These are phyloP conservation scores for Carpatolechia fugitivella DNA, from an alignment of 2,888 invertebrate species.

Conservation along the genomic window DNA sequence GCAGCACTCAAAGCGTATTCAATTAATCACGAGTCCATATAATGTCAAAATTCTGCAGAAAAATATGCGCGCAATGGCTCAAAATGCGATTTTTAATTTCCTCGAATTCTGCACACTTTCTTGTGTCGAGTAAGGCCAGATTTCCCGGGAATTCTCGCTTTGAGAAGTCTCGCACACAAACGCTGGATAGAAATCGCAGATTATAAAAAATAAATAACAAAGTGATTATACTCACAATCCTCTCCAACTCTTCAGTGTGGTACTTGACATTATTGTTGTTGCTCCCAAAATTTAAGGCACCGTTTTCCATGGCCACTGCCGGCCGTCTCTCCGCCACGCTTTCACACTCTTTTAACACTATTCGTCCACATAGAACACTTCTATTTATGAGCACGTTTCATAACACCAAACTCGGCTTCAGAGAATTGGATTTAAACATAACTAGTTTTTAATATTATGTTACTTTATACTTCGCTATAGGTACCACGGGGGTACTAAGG, in stretches of 20 bases:
- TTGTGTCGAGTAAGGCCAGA: too few relatives aligned
- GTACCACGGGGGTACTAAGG: constrained; percentile 8
- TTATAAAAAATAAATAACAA: too few relatives aligned
- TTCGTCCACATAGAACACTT: constrained; percentile 42
- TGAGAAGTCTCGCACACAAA: too few relatives aligned
- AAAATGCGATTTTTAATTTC: too few relatives aligned
- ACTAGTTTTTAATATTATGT: constrained; percentile 8
- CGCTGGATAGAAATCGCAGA: too few relatives aligned
- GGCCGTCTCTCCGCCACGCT: constrained; percentile 54
- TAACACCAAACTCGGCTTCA: neutral
- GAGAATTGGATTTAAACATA: neutral
- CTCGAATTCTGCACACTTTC: too few relatives aligned
- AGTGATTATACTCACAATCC: neutral
- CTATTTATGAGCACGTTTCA: constrained; percentile 24
- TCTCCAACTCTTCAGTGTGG: constrained; percentile 43
- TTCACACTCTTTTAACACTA: constrained; percentile 42
- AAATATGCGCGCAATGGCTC: too few relatives aligned
- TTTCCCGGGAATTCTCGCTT: too few relatives aligned
- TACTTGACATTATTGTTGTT: constrained; percentile 75
- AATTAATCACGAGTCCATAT: too few relatives aligned
- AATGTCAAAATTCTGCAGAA: too few relatives aligned
- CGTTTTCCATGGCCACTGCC: constrained; percentile 78
- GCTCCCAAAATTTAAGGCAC: constrained; percentile 81
- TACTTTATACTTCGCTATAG: constrained; percentile 2
- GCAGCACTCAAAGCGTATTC: too few relatives aligned